A percentile compares a stretch with the other conserved stretches of the same genome.
Conservation (phyloP, 2,113 vertebrate genomes). For the Conger conger region DNA sequence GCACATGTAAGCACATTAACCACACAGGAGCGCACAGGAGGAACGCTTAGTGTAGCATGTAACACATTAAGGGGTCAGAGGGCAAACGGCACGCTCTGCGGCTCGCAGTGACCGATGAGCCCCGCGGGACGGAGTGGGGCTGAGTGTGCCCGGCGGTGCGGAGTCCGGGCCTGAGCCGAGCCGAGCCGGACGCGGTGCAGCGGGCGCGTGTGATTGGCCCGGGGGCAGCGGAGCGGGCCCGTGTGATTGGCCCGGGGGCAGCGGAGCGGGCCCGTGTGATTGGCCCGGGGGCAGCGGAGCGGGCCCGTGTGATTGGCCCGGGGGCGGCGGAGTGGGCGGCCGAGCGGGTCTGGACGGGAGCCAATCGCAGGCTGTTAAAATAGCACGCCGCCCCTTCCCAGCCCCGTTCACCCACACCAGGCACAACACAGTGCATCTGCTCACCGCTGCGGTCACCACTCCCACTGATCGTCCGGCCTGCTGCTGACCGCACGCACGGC, state of each 20-base stretch:
- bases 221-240: too few species aligned
- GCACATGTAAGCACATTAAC: neutral
- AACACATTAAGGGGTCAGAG: neutral
- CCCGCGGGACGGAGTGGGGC: neutral
- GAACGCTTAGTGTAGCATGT: neutral
- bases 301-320: too few species aligned
- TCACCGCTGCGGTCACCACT: neutral
- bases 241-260: too few species aligned
- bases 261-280: too few species aligned
- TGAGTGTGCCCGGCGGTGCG: neutral
- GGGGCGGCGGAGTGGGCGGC: neutral
- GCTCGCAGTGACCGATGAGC: neutral
- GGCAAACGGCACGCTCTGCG: neutral
- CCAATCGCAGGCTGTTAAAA: neutral
- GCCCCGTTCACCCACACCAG: neutral
- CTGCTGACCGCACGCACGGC: too few species aligned
- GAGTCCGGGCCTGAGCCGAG: neutral
- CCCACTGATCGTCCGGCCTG: too few species aligned
- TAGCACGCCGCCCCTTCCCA: too few species aligned
- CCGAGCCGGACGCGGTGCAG: neutral
- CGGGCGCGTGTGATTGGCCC: neutral
- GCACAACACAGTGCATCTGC: neutral
- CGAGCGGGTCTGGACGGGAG: neutral
- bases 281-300: too few species aligned
- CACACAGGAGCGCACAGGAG: neutral